A percentile compares a stretch with the other conserved stretches of the same genome.
Evolutionary conservation across 2,113 vertebrate genomes (phyloP).

Genomic region (Cavia porcellus): DNA sequence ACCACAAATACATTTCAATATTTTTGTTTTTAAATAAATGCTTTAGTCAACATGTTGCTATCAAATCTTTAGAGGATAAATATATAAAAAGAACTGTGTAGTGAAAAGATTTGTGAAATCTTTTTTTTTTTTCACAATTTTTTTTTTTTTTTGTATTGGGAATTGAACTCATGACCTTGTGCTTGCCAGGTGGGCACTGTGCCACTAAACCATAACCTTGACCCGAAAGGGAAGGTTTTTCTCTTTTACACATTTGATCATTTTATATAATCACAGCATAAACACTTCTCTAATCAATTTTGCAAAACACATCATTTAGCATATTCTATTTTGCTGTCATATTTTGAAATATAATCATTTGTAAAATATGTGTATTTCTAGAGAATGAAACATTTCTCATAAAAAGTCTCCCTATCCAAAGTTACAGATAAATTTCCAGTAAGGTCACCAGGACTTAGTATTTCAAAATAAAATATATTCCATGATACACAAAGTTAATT

Average conservation of each 20-base stretch:
- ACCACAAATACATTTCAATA: not conserved
- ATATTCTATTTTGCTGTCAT: not conserved
- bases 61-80: slow-evolving; percentile 15
- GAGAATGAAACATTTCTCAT: not conserved
- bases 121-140: too few species aligned
- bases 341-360: slow-evolving; percentile 34
- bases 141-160: not conserved
- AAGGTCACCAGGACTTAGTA: not conserved
- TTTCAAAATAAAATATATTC: not conserved
- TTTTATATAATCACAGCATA: not conserved
- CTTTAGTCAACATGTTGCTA: not conserved
- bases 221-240: not conserved
- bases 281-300: not conserved
- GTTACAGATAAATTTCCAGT: not conserved
- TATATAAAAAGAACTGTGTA: not conserved
- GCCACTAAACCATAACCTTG: too few species aligned
- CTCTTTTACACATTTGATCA: too few species aligned
- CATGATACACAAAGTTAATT: not conserved
- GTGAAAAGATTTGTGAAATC: not conserved
- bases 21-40: slow-evolving; percentile 50
- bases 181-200: too few species aligned
- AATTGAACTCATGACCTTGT: too few species aligned
- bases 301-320: not conserved
- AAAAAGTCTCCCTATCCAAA: not conserved
- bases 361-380: not conserved